These are phyloP conservation scores for Eupithecia pulchellata DNA, from an alignment of 2,888 invertebrate species.

Conservation along the genomic window DNA sequence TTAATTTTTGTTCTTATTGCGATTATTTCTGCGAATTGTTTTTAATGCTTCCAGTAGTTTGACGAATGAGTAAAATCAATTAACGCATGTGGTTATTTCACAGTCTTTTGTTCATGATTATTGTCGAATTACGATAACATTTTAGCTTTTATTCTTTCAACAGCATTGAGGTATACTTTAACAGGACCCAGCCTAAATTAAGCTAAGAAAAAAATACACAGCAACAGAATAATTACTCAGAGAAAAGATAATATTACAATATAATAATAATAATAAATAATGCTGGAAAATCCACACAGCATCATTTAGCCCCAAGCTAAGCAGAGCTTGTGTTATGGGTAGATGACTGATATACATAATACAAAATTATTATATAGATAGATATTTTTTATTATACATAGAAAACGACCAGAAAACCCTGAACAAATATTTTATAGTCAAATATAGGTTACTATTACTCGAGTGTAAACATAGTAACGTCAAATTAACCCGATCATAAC, in stretches of 20 bases:
- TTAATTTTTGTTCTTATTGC: conserved; percentile 35
- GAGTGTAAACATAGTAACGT: conserved; percentile 49
- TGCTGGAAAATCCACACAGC: no score
- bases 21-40: conserved; percentile 3
- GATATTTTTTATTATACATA: no score
- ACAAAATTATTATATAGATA: no score
- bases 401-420: no score
- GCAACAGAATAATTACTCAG: neutral
- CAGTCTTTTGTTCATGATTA: neutral
- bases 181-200: no score
- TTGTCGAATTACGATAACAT: neutral
- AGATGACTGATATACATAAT: no score
- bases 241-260: no score
- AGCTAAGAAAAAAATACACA: neutral
- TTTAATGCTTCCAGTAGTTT: neutral
- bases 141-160: neutral
- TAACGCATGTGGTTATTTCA: neutral
- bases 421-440: no score
- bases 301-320: no score
- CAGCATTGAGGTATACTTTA: no score
- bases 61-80: neutral
- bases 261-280: no score
- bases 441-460: conserved; percentile 31
- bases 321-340: no score
- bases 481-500: conserved; percentile 68